Evolutionary conservation across 2,888 invertebrate genomes (phyloP), one percentile per base, ranked within the genome.

Genomic region (Keiferia lycopersicella): DNA sequence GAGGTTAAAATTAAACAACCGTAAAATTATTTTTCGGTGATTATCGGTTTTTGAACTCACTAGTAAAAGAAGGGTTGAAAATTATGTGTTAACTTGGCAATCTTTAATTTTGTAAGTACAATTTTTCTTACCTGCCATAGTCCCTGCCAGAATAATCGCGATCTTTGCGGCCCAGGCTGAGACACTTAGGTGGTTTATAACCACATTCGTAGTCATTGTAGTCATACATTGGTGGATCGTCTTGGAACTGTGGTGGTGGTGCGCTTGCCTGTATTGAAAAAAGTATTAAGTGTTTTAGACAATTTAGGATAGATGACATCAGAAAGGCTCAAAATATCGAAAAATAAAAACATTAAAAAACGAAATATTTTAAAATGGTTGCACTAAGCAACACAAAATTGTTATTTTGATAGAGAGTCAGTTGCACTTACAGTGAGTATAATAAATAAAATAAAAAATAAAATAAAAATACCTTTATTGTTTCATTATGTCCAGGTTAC

Each of bases 171-270:
- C 80, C 80, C 1, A 81, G 80, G 63, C 67, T 77, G 73, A 82
- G 80, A 65, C 88, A 89, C 65, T 89, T 76, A 0, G 87, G 86
- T 2, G 83, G 71, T 64, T 86, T 87, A 77, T 88, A 86, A 0
- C 82, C 70, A 70, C 87, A 87, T 63, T 88, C 91, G 73, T 87
- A 89, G 72, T 90, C 88, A 0, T 83, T 83, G 70, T 87, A 88
- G 74, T 89, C 87, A 74, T 88, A 87, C 61, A 80, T 65, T 0
- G 86, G 84, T 0, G 88, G 85, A 68, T 88, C 89, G 71, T 92
- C 92, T 66, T 92, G 92, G 77, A 92, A 92, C 81, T 92, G 92
- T 0, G 92, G 91, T 0, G 92, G 92, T 0, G 92, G 92, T 0
- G 91, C 91, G 72, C 92, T 91, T 2, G 92, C 92, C 91, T 91